Conservation (phyloP, 2,797 vertebrate species). For the Dipus sagitta region DNA sequence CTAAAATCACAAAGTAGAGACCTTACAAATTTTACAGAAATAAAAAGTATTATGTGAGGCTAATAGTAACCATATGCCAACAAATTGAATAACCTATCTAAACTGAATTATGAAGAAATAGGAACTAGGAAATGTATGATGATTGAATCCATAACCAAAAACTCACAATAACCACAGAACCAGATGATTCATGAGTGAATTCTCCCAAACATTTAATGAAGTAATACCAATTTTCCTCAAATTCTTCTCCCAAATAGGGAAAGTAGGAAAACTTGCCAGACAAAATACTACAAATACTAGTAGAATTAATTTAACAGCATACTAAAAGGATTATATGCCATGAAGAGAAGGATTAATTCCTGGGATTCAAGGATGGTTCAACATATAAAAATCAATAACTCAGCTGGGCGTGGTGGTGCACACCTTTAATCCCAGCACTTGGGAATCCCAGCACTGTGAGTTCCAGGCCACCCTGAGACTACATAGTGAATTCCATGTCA, state of each 20-base stretch:
- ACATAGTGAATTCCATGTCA: no score
- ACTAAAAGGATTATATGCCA: no score
- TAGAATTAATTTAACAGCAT: no score
- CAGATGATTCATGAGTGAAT: neutral
- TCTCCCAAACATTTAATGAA: neutral
- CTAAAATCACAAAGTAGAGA: slow-evolving; percentile 5
- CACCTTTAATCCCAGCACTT: no score
- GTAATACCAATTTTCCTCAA: neutral
- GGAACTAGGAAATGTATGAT: neutral
- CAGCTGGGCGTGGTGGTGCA: no score
- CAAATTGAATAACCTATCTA: neutral
- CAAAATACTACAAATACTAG: neutral
- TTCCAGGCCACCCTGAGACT: no score
- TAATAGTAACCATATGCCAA: slow-evolving; percentile 1
- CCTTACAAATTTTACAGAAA: neutral
- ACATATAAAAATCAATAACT: neutral
- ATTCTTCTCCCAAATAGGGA: neutral
- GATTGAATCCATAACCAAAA: neutral
- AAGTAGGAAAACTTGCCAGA: neutral
- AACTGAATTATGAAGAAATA: neutral
- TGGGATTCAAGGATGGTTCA: no score
- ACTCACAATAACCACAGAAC: neutral
- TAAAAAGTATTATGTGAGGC: neutral
- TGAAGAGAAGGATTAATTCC: no score
- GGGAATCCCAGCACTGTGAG: no score